Evolutionary conservation across 35 echinoderm and acorn worm species (phyloP).

Genomic region (Acanthaster planci): DNA sequence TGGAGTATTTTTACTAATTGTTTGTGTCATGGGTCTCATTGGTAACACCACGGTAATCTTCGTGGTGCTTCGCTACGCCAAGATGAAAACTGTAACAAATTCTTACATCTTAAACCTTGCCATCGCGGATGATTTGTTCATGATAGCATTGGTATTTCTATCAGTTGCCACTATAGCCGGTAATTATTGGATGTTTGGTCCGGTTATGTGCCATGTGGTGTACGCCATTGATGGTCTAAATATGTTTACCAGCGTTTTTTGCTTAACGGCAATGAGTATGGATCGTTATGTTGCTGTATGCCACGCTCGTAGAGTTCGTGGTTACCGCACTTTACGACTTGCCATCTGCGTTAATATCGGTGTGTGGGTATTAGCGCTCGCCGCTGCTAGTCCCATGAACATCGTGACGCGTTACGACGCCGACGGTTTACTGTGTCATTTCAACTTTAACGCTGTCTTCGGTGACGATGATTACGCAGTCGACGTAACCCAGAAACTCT

Average conservation of each 20-base stretch:
- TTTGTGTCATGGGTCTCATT: slow-evolving; percentile 51
- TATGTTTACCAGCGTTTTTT: slow-evolving; percentile 63
- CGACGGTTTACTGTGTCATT: not conserved
- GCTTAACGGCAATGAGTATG: slow-evolving; percentile 61
- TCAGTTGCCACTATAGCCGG: slow-evolving; percentile 18
- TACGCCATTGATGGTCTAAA: slow-evolving; percentile 54
- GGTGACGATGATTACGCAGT: slow-evolving; percentile 3
- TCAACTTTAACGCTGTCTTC: slow-evolving; percentile 28
- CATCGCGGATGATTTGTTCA: slow-evolving; percentile 60
- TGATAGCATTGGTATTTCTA: slow-evolving; percentile 51
- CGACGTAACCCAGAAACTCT: slow-evolving; percentile 17
- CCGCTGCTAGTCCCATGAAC: slow-evolving; percentile 46
- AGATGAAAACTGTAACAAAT: slow-evolving; percentile 90
- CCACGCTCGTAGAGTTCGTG: slow-evolving; percentile 48
- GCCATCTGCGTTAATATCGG: slow-evolving; percentile 47
- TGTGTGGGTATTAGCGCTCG: slow-evolving; percentile 69
- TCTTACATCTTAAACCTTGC: slow-evolving; percentile 72
- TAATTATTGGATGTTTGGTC: slow-evolving; percentile 58
- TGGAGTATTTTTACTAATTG: slow-evolving; percentile 31
- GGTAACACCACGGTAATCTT: slow-evolving; percentile 72
- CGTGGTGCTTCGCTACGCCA: slow-evolving; percentile 65
- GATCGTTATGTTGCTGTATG: slow-evolving; percentile 72
- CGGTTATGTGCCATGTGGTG: slow-evolving; percentile 47
- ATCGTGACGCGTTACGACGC: slow-evolving; percentile 41
- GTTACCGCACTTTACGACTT: slow-evolving; percentile 51